Evolutionary conservation across 2,113 vertebrate species (phyloP).

Genomic region (Dipodomys stephensi): DNA sequence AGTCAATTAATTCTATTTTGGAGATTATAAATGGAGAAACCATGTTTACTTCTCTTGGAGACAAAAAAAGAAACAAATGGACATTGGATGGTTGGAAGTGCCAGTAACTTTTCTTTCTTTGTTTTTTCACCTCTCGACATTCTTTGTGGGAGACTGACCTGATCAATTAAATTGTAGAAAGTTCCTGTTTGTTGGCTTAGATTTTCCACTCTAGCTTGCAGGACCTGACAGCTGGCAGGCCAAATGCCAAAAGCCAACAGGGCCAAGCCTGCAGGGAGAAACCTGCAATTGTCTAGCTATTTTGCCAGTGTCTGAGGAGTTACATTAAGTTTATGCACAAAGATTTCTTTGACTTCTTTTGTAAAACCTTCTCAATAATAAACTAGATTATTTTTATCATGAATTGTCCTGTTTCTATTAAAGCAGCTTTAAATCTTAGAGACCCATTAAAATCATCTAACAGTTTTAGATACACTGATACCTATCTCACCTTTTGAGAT

Average conservation of each 20-base stretch:
- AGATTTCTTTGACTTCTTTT: slow-evolving; percentile 19
- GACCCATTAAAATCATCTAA: background rate
- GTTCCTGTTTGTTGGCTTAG: no score
- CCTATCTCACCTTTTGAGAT: background rate
- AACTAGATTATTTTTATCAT: background rate
- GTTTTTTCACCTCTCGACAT: background rate
- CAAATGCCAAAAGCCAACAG: background rate
- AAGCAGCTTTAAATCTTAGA: background rate
- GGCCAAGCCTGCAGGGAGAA: background rate
- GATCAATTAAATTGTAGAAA: background rate
- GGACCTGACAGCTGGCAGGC: background rate
- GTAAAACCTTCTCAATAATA: slow-evolving; percentile 34
- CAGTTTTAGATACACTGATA: background rate
- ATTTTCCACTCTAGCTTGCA: background rate
- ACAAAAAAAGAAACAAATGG: background rate
- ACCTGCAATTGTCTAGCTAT: background rate
- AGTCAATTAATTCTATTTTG: slow-evolving; percentile 25
- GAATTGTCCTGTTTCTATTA: background rate
- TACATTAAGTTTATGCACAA: background rate
- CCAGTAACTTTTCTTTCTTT: slow-evolving; percentile 12
- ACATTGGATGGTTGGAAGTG: background rate
- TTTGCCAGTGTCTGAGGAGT: background rate
- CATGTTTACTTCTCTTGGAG: background rate
- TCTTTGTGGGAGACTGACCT: background rate
- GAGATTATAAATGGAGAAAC: slow-evolving; percentile 11